Percentiles rank a stretch among this genome's conserved stretches.
These are phyloP conservation scores for Mastigias papua DNA, from an alignment of 30 jellyfish, hydroid and myxozoan species.

Conservation along the genomic window DNA sequence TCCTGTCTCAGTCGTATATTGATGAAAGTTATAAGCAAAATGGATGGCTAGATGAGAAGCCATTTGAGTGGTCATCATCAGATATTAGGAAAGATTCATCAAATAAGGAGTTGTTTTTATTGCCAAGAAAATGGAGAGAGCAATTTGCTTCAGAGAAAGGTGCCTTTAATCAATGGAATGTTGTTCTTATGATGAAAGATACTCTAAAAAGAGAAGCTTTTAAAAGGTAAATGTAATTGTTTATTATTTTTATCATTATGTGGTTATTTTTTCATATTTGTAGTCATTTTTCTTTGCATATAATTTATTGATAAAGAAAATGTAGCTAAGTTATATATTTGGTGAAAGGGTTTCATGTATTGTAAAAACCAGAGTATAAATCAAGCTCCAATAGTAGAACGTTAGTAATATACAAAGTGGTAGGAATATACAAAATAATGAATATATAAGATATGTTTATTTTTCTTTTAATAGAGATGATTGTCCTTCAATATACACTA, in stretches of 20 bases:
- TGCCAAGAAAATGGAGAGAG: conserved; percentile 75
- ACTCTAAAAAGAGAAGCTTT: conserved; percentile 40
- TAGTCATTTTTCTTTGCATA: too few relatives aligned
- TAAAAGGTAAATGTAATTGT: conserved; percentile 42
- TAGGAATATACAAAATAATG: too few relatives aligned
- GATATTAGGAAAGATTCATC: conserved; percentile 9
- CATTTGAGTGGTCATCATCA: conserved; percentile 64
- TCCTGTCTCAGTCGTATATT: conserved; percentile 59
- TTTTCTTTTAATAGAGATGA: too few relatives aligned
- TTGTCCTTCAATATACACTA: too few relatives aligned
- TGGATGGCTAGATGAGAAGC: conserved; percentile 75
- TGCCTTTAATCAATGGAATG: conserved; percentile 62
- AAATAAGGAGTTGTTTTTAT: conserved; percentile 10
- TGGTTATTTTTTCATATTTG: neutral
- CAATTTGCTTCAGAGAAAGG: conserved; percentile 22
- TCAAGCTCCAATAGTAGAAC: too few relatives aligned
- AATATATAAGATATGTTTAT: too few relatives aligned
- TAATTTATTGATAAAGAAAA: too few relatives aligned
- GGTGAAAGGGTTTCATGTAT: too few relatives aligned
- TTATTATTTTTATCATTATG: neutral
- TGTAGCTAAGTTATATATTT: too few relatives aligned
- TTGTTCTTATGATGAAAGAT: conserved; percentile 40
- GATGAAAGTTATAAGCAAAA: conserved; percentile 55
- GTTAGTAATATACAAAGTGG: too few relatives aligned
- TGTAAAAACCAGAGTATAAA: too few relatives aligned